A percentile compares a stretch with the other conserved stretches of the same genome.
Evolutionary conservation across 2,797 vertebrate species (phyloP).

Genomic region (Takifugu ocellatus): DNA sequence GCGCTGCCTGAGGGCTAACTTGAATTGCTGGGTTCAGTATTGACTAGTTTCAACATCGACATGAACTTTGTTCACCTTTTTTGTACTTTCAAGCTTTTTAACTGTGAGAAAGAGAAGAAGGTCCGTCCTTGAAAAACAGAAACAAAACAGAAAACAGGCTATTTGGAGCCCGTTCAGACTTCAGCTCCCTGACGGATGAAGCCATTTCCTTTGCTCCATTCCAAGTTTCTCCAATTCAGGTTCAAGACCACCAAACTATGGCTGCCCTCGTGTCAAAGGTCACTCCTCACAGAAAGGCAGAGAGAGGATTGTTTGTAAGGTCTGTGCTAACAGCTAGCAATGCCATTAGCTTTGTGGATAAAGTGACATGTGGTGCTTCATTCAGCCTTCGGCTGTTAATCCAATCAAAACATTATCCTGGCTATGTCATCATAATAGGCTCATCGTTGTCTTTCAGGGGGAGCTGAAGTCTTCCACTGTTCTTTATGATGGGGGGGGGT

Average conservation of each 20-base stretch:
- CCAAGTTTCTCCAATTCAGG: not conserved
- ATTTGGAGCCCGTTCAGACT: conserved; percentile 8
- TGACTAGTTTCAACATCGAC: no score
- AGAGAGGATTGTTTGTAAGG: no score
- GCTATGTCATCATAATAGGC: not conserved
- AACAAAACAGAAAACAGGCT: conserved; percentile 8
- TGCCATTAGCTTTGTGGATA: no score
- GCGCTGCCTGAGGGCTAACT: no score
- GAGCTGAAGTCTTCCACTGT: not conserved
- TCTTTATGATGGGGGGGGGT: not conserved
- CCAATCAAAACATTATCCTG: not conserved
- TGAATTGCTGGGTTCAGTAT: no score
- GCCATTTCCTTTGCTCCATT: not conserved
- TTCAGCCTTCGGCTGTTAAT: not conserved
- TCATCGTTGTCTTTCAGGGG: not conserved
- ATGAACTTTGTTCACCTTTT: no score
- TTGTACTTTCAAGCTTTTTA: conserved; percentile 1
- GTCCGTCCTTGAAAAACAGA: not conserved
- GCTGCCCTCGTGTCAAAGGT: no score
- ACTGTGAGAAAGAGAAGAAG: not conserved
- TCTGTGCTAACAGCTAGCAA: no score
- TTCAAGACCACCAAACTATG: not conserved
- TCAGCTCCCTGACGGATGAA: conserved; percentile 1
- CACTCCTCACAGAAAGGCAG: no score
- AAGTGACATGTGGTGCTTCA: no score